A percentile compares a stretch with the other conserved stretches of the same genome.
These are phyloP conservation scores for Leucania comma DNA, from an alignment of 2,888 invertebrate species.

Conservation along the genomic window DNA sequence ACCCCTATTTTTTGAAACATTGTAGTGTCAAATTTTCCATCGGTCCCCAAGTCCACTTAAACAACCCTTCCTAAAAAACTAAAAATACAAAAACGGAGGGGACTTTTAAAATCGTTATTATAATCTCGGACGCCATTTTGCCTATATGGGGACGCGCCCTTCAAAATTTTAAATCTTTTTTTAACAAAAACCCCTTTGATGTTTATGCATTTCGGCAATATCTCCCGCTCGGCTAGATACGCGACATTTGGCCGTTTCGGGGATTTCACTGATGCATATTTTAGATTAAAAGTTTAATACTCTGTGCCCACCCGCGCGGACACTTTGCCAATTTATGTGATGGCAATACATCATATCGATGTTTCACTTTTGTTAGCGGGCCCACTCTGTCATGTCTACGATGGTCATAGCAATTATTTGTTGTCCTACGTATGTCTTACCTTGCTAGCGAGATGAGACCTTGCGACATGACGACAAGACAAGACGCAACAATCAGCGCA, in stretches of 20 bases:
- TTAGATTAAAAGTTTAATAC: constrained; percentile 87
- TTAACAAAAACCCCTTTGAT: constrained; percentile 89
- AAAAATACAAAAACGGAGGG: constrained; percentile 84
- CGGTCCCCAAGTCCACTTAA: constrained; percentile 86
- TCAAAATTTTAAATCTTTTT: constrained; percentile 88
- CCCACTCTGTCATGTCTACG: constrained; percentile 70
- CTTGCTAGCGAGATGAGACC: constrained; percentile 37
- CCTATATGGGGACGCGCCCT: constrained; percentile 88
- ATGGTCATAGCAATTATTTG: constrained; percentile 69
- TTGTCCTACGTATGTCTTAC: constrained; percentile 58
- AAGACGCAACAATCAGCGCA: constrained; percentile 58
- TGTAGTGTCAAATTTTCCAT: constrained; percentile 87
- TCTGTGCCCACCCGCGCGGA: constrained; percentile 70
- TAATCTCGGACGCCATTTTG: constrained; percentile 90
- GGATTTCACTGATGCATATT: constrained; percentile 88
- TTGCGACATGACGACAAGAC: constrained; percentile 46
- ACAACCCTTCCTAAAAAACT: constrained; percentile 83
- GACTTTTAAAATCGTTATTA: constrained; percentile 90
- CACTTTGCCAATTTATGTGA: constrained; percentile 73
- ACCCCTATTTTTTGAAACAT: constrained; percentile 83
- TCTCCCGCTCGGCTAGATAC: constrained; percentile 83
- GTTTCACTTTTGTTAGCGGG: constrained; percentile 70
- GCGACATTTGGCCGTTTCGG: constrained; percentile 88
- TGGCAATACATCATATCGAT: constrained; percentile 75
- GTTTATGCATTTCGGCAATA: constrained; percentile 89